Conservation (phyloP, 2,888 invertebrate species). For the Drosophila anceps region DNA sequence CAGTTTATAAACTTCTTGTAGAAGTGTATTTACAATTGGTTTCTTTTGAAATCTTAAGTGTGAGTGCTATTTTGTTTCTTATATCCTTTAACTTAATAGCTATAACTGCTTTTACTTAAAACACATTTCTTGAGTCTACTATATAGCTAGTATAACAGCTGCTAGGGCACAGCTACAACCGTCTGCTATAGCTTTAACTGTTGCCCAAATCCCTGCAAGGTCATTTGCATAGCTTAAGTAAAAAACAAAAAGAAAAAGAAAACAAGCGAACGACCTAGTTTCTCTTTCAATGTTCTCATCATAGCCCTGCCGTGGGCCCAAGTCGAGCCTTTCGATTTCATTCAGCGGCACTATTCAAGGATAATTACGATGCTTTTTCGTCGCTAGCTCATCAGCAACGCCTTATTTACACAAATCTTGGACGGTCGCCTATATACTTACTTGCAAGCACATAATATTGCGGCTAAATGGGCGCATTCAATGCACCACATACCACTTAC, state of each 20-base stretch:
- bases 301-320: slow-evolving; percentile 2
- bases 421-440: slow-evolving; percentile 14
- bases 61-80: no score
- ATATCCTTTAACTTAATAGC: no score
- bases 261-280: slow-evolving; percentile 47
- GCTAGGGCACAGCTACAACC: slow-evolving; percentile 4
- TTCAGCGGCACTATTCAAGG: slow-evolving; percentile 43
- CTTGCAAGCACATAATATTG: neutral
- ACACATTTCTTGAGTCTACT: neutral
- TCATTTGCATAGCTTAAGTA: slow-evolving; percentile 27
- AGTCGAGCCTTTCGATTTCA: slow-evolving; percentile 25
- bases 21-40: neutral
- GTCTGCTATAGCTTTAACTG: neutral
- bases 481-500: slow-evolving; percentile 23
- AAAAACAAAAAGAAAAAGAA: slow-evolving; percentile 6
- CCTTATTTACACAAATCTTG: slow-evolving; percentile 74
- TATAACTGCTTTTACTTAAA: neutral
- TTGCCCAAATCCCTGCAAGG: slow-evolving; percentile 34
- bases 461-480: slow-evolving; percentile 66
- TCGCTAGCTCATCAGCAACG: slow-evolving; percentile 61
- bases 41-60: neutral
- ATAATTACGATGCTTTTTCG: slow-evolving; percentile 40
- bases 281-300: slow-evolving; percentile 24
- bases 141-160: slow-evolving; percentile 1
- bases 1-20: neutral